Evolutionary conservation across 1,140 invertebrate species (phyloP), one percentile per base, ranked within the genome.

Genomic region (Drosophila varians): DNA sequence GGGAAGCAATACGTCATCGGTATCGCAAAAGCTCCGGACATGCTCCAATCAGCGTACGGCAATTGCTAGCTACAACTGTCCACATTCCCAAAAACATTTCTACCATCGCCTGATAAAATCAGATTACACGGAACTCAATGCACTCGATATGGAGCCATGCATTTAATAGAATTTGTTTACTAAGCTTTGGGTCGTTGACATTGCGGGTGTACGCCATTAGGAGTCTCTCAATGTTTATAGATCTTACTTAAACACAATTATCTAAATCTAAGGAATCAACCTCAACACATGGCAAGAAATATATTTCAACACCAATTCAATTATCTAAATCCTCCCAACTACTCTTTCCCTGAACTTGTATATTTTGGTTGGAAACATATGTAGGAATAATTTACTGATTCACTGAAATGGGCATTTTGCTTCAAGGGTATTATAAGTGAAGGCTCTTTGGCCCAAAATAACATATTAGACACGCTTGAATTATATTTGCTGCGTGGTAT

Each of bases 1-100:
- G 49, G 42, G 40, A 36, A n/a, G n/a, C 45, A 40, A 49, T 66
- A 76, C 77, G 77, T 82, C 77, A 80, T 49, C 19, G 23, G 18
- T 69, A 26, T 42, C 34, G 25, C 21, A 31, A 43, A 45, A 31
- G 26, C 48, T 36, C 28, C 12, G 5, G 25, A 11, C 11, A 12
- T 26, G 40, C 54, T 54, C 28, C 51, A 61, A 60, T 54, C 57
- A 58, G 72, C 54, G 42, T 36, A 34, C 16, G 54, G 54, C 56
- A 61, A 57, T 54, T 53, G 11, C 4, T 31, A 54, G 43, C 14
- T 28, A 42, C 72, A 84, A 75, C 49, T 86, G 80, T 51, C 16
- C 11, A 6, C 19, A 36, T 65, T 84, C 76, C 26, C 80, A 84
- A 14, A 38, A 31, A 2, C 26, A 9, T 8, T 9, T 46, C 8